Percentiles rank a stretch among this genome's conserved stretches.
Evolutionary conservation across 2,888 invertebrate species (phyloP).

Genomic region (Platycnemis pennipes): DNA sequence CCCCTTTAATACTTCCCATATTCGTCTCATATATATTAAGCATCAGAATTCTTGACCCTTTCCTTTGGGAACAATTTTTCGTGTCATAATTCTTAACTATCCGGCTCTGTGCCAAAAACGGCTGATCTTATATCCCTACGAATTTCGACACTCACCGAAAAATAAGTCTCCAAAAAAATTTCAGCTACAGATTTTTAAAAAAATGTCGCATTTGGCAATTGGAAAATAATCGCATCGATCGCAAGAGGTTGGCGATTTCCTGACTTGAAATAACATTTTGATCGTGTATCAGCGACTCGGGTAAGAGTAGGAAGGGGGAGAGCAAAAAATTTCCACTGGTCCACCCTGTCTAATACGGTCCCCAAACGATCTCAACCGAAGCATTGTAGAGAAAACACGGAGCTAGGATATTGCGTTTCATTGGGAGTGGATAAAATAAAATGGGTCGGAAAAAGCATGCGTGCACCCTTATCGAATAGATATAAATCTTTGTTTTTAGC

Average conservation of each 20-base stretch:
- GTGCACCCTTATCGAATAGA: too few species aligned
- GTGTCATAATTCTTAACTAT: background rate
- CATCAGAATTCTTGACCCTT: too few species aligned
- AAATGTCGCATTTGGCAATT: background rate
- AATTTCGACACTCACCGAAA: too few species aligned
- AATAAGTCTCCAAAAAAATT: background rate
- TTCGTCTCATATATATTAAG: too few species aligned
- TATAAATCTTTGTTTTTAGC: background rate
- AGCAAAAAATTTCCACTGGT: background rate
- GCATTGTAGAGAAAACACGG: too few species aligned
- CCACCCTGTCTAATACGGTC: too few species aligned
- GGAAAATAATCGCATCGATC: background rate
- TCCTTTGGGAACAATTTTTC: background rate
- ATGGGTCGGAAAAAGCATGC: background rate
- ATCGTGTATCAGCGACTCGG: background rate
- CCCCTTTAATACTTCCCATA: too few species aligned
- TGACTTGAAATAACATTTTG: background rate
- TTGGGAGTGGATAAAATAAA: background rate
- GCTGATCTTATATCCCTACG: background rate
- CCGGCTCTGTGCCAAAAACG: background rate
- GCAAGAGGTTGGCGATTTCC: background rate
- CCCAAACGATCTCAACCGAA: background rate
- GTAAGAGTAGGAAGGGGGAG: too few species aligned
- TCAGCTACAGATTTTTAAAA: too few species aligned
- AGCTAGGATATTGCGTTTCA: background rate